Percentiles rank a stretch among this genome's conserved stretches.
Evolutionary conservation across 1,140 invertebrate genomes (phyloP).

Genomic region (Mamestra configurata): DNA sequence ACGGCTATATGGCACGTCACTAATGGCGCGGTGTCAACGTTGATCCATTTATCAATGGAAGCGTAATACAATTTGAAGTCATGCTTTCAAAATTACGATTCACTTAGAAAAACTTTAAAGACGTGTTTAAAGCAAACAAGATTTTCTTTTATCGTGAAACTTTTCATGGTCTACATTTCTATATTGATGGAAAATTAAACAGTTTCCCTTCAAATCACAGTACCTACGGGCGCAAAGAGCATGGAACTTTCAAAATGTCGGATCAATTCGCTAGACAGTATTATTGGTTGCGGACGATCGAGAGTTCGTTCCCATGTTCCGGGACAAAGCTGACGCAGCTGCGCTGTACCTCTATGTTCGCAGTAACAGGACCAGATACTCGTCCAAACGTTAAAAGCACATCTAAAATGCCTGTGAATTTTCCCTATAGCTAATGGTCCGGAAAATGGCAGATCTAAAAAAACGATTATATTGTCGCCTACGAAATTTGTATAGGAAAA

Average conservation of each 20-base stretch:
- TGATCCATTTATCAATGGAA: no score
- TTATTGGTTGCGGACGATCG: neutral
- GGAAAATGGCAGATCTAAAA: neutral
- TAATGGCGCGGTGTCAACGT: no score
- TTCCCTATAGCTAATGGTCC: neutral
- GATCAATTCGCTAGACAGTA: neutral
- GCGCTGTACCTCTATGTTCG: neutral
- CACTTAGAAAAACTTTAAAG: no score
- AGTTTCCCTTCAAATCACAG: neutral
- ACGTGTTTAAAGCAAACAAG: no score
- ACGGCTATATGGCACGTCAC: neutral
- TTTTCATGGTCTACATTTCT: no score
- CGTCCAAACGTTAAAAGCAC: constrained; percentile 24
- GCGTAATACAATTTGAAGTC: no score
- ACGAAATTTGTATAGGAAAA: no score
- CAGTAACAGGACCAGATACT: constrained; percentile 7
- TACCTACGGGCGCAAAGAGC: neutral
- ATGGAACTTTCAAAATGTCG: neutral
- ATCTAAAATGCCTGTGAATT: neutral
- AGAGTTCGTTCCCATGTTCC: constrained; percentile 46
- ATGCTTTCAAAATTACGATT: no score
- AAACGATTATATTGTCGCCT: neutral
- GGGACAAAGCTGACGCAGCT: constrained; percentile 45
- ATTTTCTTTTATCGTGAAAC: no score
- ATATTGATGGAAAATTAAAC: no score